phyloP scores from a whole-genome alignment of 2,888 invertebrate species.

The Formica aserva region DNA sequence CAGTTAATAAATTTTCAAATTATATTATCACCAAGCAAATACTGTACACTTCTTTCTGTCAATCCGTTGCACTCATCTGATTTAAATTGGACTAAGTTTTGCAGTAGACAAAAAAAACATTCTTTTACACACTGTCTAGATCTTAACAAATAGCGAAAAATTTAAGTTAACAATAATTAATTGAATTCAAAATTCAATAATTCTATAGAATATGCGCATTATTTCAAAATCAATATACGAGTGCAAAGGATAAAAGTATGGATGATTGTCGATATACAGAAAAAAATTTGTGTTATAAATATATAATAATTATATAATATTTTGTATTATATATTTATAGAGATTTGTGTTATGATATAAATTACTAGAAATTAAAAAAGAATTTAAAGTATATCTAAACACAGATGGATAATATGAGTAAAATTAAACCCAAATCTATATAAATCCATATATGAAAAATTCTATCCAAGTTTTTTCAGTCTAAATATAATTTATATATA shows the following conservation, averaged over 20 bases:
- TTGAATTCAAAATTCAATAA: conserved; percentile 14
- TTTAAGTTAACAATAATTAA: conserved; percentile 34
- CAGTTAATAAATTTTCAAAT: conserved; percentile 15
- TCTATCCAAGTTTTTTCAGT: not conserved
- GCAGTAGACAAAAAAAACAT: not conserved
- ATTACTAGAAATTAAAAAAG: not conserved
- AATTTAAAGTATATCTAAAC: not conserved
- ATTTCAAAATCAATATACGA: conserved; percentile 25
- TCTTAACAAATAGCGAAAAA: not conserved
- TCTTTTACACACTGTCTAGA: not conserved
- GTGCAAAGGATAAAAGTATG: conserved; percentile 27
- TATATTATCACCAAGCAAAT: conserved; percentile 33
- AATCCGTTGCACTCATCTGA: conserved; percentile 20
- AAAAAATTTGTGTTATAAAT: conserved; percentile 8
- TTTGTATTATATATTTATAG: conserved; percentile 26
- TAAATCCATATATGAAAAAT: not conserved
- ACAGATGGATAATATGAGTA: not conserved
- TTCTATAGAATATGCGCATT: not conserved
- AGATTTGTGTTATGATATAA: not conserved
- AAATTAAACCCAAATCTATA: conserved; percentile 26
- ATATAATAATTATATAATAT: not conserved
- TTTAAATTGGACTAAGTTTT: conserved; percentile 41
- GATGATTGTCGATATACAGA: conserved; percentile 23
- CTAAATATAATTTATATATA: conserved; percentile 21
- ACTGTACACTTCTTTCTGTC: conserved; percentile 41